Evolutionary conservation across 2,797 vertebrate genomes (phyloP).

Genomic region (Oreochromis grahami): DNA sequence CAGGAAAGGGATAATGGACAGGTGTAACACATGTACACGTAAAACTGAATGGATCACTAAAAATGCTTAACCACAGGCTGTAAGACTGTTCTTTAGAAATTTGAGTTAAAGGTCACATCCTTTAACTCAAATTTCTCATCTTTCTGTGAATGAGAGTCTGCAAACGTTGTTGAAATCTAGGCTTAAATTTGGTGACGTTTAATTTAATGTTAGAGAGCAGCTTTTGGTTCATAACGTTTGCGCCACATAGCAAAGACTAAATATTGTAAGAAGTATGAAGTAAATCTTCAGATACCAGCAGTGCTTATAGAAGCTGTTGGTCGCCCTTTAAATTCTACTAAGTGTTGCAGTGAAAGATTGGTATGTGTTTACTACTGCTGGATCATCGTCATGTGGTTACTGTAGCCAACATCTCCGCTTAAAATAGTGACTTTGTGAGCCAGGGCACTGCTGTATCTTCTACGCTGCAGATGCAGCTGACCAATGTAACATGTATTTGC

Average conservation of each 20-base stretch:
- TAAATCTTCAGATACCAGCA: not conserved
- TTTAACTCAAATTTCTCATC: rapidly evolving
- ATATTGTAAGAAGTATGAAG: not conserved
- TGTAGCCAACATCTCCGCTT: conserved; percentile 3
- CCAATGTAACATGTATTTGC: conserved; percentile 55
- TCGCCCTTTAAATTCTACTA: conserved; percentile 2
- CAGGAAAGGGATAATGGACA: not conserved
- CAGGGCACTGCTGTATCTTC: conserved; percentile 8
- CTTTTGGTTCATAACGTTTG: not conserved
- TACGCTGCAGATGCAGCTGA: conserved; percentile 43
- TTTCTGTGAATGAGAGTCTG: not conserved
- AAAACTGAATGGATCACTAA: not conserved
- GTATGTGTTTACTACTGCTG: conserved; percentile 43
- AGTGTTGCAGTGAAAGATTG: not conserved
- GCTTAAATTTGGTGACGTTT: not conserved
- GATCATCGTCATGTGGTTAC: conserved; percentile 28
- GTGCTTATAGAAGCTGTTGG: not conserved
- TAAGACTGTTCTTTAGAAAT: not conserved
- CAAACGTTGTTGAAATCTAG: not conserved
- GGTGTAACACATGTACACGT: not conserved
- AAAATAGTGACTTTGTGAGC: conserved; percentile 29
- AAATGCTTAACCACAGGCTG: not conserved
- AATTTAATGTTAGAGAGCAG: too few species aligned
- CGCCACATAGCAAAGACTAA: not conserved
- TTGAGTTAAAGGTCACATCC: not conserved